Percentiles rank a stretch among this genome's conserved stretches.
These are phyloP conservation scores for Chloroceryle inda DNA, from an alignment of 2,797 vertebrate genomes.

Conservation along the genomic window DNA sequence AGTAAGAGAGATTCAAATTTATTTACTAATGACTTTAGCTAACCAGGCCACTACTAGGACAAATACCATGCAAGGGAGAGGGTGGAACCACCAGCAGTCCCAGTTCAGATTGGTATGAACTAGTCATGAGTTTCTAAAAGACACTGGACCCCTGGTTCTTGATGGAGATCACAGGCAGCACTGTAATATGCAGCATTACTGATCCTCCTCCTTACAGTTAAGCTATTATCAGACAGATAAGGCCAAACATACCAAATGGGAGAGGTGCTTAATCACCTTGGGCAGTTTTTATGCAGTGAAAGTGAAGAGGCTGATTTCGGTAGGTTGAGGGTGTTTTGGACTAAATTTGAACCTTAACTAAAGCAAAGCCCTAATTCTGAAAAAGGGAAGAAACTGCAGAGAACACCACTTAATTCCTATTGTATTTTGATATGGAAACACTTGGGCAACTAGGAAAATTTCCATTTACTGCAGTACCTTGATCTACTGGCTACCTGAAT, in stretches of 20 bases:
- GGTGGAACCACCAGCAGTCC: not conserved
- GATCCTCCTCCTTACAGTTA: rapidly evolving
- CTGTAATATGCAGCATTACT: not conserved
- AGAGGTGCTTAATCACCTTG: not conserved
- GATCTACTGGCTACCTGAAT: not conserved
- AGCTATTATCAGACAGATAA: not conserved
- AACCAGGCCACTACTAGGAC: not conserved
- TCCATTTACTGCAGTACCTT: not conserved
- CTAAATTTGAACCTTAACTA: not conserved
- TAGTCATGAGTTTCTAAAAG: not conserved
- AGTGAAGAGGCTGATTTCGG: not conserved
- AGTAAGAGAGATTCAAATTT: not conserved
- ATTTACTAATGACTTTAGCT: not conserved
- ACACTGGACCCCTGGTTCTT: not conserved
- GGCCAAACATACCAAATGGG: not conserved
- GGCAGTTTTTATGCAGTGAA: not conserved
- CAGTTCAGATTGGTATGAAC: not conserved
- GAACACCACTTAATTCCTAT: not conserved
- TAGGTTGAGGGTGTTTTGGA: not conserved
- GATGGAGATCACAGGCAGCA: rapidly evolving
- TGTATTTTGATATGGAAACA: not conserved
- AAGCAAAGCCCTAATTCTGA: not conserved
- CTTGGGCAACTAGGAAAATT: not conserved
- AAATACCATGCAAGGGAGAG: not conserved
- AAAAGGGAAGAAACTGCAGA: not conserved